A percentile compares a stretch with the other conserved stretches of the same genome.
Evolutionary conservation across 2,888 invertebrate genomes (phyloP).

Genomic region (Eumerus sabulonum): DNA sequence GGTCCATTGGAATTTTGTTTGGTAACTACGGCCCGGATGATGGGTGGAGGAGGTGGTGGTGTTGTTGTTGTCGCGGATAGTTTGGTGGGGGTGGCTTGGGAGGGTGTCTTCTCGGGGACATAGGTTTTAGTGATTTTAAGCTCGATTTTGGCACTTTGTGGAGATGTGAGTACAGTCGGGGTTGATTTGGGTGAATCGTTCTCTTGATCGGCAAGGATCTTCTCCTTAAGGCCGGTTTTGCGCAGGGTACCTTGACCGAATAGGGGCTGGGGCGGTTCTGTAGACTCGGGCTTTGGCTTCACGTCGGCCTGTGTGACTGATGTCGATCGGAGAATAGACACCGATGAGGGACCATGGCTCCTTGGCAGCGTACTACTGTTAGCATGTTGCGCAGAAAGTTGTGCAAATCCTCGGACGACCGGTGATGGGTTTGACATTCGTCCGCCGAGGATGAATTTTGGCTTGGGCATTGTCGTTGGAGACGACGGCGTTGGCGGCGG

Average conservation of each 20-base stretch:
- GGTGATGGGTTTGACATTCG: slow-evolving; percentile 70
- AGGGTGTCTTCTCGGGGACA: not conserved
- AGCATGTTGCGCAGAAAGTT: slow-evolving; percentile 8
- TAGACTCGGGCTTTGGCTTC: slow-evolving; percentile 27
- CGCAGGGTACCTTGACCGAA: slow-evolving; percentile 80
- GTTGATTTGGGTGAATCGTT: slow-evolving; percentile 58
- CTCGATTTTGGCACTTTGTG: slow-evolving; percentile 73
- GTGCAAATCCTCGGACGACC: slow-evolving; percentile 76
- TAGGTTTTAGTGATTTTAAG: slow-evolving; percentile 68
- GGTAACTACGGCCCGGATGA: slow-evolving; percentile 68
- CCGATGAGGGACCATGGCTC: slow-evolving; percentile 55
- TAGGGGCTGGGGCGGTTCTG: slow-evolving; percentile 65
- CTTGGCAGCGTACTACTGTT: slow-evolving; percentile 27
- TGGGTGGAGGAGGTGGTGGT: slow-evolving; percentile 49
- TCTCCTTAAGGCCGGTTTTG: slow-evolving; percentile 79
- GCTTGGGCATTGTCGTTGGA: slow-evolving; percentile 65
- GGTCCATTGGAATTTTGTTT: slow-evolving; percentile 64
- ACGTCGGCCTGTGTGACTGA: slow-evolving; percentile 38
- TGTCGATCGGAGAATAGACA: slow-evolving; percentile 45
- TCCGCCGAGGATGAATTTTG: slow-evolving; percentile 61
- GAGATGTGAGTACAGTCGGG: slow-evolving; percentile 36
- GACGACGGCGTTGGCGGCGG: slow-evolving; percentile 38
- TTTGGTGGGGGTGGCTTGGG: slow-evolving; percentile 49
- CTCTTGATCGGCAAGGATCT: slow-evolving; percentile 75
- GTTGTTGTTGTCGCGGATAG: not conserved